Conservation (phyloP, 1,140 invertebrate species). For the Littorina saxatilis region DNA sequence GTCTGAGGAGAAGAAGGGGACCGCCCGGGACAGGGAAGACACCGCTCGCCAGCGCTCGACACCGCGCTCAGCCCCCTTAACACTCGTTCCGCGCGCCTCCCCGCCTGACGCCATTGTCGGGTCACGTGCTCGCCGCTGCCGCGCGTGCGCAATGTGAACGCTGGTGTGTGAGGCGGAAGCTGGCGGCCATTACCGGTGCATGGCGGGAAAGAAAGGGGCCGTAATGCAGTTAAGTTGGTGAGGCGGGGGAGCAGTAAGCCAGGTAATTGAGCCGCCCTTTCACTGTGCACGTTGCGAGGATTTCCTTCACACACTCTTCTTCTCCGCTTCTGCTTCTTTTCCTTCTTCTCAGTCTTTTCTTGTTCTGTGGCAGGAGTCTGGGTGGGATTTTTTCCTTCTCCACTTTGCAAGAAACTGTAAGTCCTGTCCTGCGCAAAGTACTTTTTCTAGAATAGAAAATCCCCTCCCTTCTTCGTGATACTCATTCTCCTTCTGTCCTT, state of each 20-base stretch:
- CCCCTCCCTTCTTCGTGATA: too few relatives aligned
- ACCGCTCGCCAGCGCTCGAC: too few relatives aligned
- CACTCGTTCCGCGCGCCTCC: neutral
- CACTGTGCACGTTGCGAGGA: neutral
- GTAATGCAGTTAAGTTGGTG: constrained; percentile 38
- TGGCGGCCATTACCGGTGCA: constrained; percentile 27
- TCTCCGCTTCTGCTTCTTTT: too few relatives aligned
- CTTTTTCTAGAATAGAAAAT: too few relatives aligned
- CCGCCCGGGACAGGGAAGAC: neutral
- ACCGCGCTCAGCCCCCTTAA: neutral
- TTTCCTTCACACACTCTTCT: neutral
- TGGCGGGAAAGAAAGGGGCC: constrained; percentile 27
- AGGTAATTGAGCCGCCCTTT: constrained; percentile 24
- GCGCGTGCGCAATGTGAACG: constrained; percentile 28
- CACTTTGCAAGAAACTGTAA: too few relatives aligned
- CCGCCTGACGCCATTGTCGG: constrained; percentile 26
- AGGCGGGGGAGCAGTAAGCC: neutral
- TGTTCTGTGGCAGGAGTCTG: too few relatives aligned
- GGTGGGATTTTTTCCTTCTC: too few relatives aligned
- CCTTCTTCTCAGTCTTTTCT: too few relatives aligned
- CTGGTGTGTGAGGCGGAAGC: neutral
- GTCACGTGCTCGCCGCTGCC: constrained; percentile 25
- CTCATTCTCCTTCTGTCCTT: too few relatives aligned
- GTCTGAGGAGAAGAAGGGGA: neutral
- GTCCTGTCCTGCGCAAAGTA: too few relatives aligned